A percentile compares a stretch with the other conserved stretches of the same genome.
phyloP scores from a whole-genome alignment of 35 echinoderm and acorn worm genomes.

The Heliocidaris erythrogramma region DNA sequence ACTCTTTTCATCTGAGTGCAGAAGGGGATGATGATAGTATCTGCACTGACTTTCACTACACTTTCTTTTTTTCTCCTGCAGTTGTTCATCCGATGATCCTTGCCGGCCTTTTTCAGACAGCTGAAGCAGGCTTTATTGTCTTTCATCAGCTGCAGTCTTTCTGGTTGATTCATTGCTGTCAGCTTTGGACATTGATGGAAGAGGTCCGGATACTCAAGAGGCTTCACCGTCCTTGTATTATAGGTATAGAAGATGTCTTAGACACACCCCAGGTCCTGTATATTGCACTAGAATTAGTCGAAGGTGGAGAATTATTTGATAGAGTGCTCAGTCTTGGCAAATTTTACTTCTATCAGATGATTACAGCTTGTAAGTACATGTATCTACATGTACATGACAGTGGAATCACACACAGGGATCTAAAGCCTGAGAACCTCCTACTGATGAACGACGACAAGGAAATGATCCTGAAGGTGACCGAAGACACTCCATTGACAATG shows the following conservation, averaged over 20 bases:
- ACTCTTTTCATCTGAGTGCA: conserved; percentile 45
- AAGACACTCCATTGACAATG: too few relatives aligned
- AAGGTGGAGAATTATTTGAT: conserved; percentile 94
- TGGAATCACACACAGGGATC: conserved; percentile 88
- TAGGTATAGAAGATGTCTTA: too few relatives aligned
- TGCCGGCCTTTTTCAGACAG: conserved; percentile 61
- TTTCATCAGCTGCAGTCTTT: conserved; percentile 50
- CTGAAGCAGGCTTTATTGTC: conserved; percentile 60
- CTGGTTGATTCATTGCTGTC: neutral
- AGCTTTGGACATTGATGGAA: conserved; percentile 57
- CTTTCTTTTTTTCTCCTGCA: conserved; percentile 29
- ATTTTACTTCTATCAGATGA: conserved; percentile 91
- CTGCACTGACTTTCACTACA: conserved; percentile 46
- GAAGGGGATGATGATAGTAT: conserved; percentile 44
- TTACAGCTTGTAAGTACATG: conserved; percentile 77
- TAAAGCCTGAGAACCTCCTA: conserved; percentile 96
- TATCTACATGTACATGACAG: conserved; percentile 78
- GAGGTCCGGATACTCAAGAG: too few relatives aligned
- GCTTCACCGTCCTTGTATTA: too few relatives aligned
- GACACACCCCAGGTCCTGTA: too few relatives aligned
- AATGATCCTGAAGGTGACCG: conserved; percentile 82
- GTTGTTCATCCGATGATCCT: conserved; percentile 36
- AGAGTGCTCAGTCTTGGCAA: conserved; percentile 69
- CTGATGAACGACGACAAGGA: conserved; percentile 62
- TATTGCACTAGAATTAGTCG: too few relatives aligned